phyloP scores from a whole-genome alignment of 2,797 vertebrate genomes.

The Sorex maritimensis region DNA sequence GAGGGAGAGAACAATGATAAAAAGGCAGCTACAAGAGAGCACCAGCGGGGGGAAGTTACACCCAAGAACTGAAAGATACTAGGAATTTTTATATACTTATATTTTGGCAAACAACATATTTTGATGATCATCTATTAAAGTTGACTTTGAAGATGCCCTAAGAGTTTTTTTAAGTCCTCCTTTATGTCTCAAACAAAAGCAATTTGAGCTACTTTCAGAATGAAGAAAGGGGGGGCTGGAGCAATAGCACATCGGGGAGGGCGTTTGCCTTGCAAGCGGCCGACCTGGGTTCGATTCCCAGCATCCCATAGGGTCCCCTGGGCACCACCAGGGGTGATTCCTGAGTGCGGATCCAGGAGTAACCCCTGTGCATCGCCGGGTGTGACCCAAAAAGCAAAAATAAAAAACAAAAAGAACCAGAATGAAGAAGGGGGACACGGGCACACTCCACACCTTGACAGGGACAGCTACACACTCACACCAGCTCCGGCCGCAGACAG shows the following conservation, averaged over 20 bases:
- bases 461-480: conserved; percentile 30
- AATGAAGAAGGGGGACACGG: conserved; percentile 55
- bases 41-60: conserved; percentile 42
- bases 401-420: too few species aligned
- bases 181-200: conserved; percentile 52
- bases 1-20: background rate
- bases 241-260: too few species aligned
- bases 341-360: too few species aligned
- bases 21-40: conserved; percentile 57
- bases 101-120: conserved; percentile 67
- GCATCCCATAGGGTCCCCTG: too few species aligned
- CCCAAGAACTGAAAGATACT: conserved; percentile 56
- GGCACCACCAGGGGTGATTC: too few species aligned
- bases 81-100: conserved; percentile 22
- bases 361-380: too few species aligned
- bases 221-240: conserved; percentile 20
- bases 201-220: conserved; percentile 69
- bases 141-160: conserved; percentile 29
- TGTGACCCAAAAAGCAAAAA: too few species aligned
- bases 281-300: too few species aligned
- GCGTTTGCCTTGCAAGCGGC: too few species aligned
- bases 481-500: conserved; percentile 15
- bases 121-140: conserved; percentile 56
- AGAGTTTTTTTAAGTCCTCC: conserved; percentile 66
- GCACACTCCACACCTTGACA: conserved; percentile 28